Evolutionary conservation across 2,888 invertebrate species (phyloP), one percentile per base, ranked within the genome.

Genomic region (Resseliella maxima): DNA sequence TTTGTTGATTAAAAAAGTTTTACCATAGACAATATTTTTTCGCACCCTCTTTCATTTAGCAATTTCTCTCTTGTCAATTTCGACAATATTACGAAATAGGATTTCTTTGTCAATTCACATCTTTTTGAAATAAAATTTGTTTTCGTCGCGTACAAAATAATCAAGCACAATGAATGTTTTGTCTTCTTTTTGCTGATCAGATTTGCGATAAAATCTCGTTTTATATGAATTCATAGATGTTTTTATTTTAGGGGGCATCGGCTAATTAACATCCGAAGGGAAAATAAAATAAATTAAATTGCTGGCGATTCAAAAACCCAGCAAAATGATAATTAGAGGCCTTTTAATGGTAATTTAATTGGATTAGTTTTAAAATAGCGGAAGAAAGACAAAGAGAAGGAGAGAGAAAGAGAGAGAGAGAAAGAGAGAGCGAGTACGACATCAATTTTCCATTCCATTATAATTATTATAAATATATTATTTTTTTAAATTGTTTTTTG

Each of bases 1-100:
- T 72, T 72, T 72, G 31, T 72, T 72, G 72, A 72, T 72, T 72
- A 72, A 72, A 72, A 72, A 72, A 72, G 31, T 72, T 72, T 72
- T 72, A 12, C n/a, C 31, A 72, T 2, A 5, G 72, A 18, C 72
- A 72, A 72, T 72, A 72, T 21, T 72, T 31, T 72, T 72, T 72
- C 72, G 15, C 35, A 31, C 31, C 72, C 31, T 72, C 72, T n/a
- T 27, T 31, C 15, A n/a, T 5, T 3, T 27, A n/a, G 2, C 27
- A 24, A 3, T 41, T 5, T 41, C 41, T 41, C 12, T 6, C 24
- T 24, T 59, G 59, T 24, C 59, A 59, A 24, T 59, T n/a, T 24
- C 27, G 27, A 24, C n/a, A 59, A 24, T 24, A 59, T 59, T 50
- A 50, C 46, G 18, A 8, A 50, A 18, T 6, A 2, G 12, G 46